Conservation (phyloP, 2,888 invertebrate genomes). For the Trichopoda pennipes region DNA sequence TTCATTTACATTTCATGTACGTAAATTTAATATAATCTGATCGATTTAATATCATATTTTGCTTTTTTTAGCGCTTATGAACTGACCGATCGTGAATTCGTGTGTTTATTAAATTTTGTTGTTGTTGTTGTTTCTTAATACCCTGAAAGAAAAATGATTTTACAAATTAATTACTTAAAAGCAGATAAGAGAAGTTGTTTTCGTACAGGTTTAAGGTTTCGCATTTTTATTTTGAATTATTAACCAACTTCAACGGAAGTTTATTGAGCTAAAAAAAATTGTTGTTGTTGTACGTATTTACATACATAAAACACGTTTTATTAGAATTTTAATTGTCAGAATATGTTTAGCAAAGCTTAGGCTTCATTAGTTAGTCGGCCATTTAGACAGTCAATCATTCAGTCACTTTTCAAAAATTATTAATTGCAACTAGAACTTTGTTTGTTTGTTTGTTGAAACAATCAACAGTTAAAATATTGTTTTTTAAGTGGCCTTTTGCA, state of each 20-base stretch:
- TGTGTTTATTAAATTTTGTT: background rate
- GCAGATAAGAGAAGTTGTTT: background rate
- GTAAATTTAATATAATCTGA: slow-evolving; percentile 57
- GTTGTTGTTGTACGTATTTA: slow-evolving; percentile 26
- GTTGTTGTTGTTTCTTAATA: background rate
- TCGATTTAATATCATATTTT: background rate
- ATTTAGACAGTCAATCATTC: background rate
- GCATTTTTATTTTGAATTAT: slow-evolving; percentile 5
- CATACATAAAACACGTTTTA: slow-evolving; percentile 43
- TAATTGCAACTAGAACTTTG: slow-evolving; percentile 1
- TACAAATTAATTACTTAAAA: slow-evolving; percentile 33
- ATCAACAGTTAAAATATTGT: slow-evolving; percentile 15
- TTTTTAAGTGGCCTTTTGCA: slow-evolving; percentile 34
- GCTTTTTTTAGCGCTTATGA: slow-evolving; percentile 25
- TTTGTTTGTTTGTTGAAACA: slow-evolving; percentile 14
- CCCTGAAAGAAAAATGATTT: background rate
- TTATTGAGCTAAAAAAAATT: slow-evolving; percentile 51
- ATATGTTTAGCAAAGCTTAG: slow-evolving; percentile 19
- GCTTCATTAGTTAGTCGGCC: slow-evolving; percentile 1
- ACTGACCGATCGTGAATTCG: background rate
- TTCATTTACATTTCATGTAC: slow-evolving; percentile 83
- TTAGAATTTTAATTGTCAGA: slow-evolving; percentile 23
- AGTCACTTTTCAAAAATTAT: background rate
- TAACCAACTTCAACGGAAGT: slow-evolving; percentile 50
- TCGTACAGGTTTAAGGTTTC: slow-evolving; percentile 35